Base-by-base conservation (phyloP, 1,140 invertebrate species). In the Proctacanthus coquilletti region DNA sequence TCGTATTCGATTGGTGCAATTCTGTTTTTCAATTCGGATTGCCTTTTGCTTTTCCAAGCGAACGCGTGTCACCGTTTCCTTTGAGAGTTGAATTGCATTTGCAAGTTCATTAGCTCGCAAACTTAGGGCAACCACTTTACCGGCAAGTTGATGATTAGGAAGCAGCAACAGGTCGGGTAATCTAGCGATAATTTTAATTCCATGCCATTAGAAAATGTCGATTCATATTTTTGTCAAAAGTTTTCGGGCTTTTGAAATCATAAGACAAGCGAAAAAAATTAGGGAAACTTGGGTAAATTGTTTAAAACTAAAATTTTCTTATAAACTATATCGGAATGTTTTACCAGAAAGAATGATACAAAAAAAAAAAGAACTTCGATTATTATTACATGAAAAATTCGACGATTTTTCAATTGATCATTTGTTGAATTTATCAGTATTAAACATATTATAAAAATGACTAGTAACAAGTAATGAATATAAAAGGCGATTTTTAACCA, bases 1-100 rank as follows among this genome's bases (percentile, higher is more conserved):
- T 6, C 66, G 64, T n/a, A 75, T 31, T 18, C 59, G 56, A 35
- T 31, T 56, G 36, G 38, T 60, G 39, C 18, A 45, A 32, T 40
- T 55, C 5, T 48, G 36, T 29, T 58, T 60, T 13, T 60, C 57
- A 0, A 49, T 46, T 0, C 57, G 47, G 23, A 60, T 31, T 10
- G 39, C 36, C 36, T 60, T 60, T 13, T 58, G 53, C 25, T 55
- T 54, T 18, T 60, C 57, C 4, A 31, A 45, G 8, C 57, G 51
- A 23, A 60, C 27, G 40, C 56, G 51, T 8, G 46, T 11, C 1
- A 60, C 48, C 38, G 60, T 54, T 38, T 60, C 54, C 40, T 60
- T 60, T 38, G 56, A 56, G 25, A 60, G 32, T 11, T 60, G 56
- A 8, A 60, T 51, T 18, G 54, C 57, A 42, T 60, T 60, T 27